phyloP scores from a whole-genome alignment of 2,113 vertebrate genomes.

The Onychostruthus taczanowskii region DNA sequence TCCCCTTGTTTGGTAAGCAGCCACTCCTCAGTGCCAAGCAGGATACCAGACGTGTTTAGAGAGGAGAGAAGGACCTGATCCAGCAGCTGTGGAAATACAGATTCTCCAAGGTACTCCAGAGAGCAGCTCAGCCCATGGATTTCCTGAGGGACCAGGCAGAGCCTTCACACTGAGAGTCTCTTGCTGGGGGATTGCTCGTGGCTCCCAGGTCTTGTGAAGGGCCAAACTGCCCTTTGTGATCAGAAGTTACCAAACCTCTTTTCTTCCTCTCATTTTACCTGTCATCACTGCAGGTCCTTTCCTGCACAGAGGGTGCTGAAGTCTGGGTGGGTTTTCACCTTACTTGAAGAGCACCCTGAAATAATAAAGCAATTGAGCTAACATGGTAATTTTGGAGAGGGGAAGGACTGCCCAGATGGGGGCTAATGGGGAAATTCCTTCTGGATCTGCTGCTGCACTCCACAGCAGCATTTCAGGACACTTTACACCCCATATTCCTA shows the following conservation, averaged over 20 bases:
- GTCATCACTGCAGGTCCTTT: not conserved
- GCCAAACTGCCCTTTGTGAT: not conserved
- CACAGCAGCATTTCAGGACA: not conserved
- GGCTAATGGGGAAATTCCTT: not conserved
- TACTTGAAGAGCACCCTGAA: not conserved
- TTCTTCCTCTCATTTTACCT: not conserved
- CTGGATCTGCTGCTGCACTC: not conserved
- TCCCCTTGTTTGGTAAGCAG: constrained; percentile 26
- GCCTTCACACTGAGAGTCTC: not conserved
- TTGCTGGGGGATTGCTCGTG: not conserved
- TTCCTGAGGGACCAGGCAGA: not conserved
- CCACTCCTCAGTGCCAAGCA: not conserved
- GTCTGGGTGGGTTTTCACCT: not conserved
- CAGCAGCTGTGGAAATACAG: not conserved
- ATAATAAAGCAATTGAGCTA: not conserved
- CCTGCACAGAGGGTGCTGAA: not conserved
- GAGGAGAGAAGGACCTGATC: not conserved
- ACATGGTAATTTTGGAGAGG: not conserved
- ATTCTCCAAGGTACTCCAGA: not conserved
- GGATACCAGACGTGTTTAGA: not conserved
- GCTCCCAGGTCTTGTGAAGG: not conserved
- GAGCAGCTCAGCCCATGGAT: not conserved
- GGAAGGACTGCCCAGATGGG: not conserved
- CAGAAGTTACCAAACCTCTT: not conserved
- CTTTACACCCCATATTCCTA: not conserved